A percentile compares a stretch with the other conserved stretches of the same genome.
These are phyloP conservation scores for Alfaro cultratus DNA, from an alignment of 2,797 vertebrate species.

Conservation along the genomic window DNA sequence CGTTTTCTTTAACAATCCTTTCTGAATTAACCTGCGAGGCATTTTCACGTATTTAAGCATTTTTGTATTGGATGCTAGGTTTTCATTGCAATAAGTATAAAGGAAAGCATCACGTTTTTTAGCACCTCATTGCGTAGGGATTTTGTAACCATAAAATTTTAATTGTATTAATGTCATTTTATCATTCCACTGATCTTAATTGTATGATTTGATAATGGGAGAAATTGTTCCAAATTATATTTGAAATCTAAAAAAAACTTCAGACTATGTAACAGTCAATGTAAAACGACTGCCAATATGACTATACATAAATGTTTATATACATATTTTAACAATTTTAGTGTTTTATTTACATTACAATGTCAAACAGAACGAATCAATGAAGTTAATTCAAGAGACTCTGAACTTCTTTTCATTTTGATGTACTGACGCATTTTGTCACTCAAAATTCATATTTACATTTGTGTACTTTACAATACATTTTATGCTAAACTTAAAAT, in stretches of 20 bases:
- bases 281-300: neutral
- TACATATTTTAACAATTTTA: neutral
- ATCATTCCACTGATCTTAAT: neutral
- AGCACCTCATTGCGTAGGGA: too few relatives aligned
- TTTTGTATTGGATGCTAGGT: neutral
- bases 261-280: neutral
- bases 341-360: neutral
- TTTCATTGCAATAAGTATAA: neutral
- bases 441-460: neutral
- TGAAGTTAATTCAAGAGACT: neutral
- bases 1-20: neutral
- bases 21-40: neutral
- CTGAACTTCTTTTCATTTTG: neutral
- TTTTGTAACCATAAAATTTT: neutral
- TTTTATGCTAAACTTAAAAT: neutral
- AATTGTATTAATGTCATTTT: neutral
- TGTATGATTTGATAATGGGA: neutral
- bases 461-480: neutral
- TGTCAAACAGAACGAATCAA: neutral
- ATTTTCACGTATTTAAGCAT: neutral
- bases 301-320: neutral
- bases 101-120: neutral
- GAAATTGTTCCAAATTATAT: neutral
- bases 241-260: too few relatives aligned
- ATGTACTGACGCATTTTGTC: neutral